Evolutionary conservation across 2,113 vertebrate species (phyloP).

Genomic region (Nycticorax nycticorax): DNA sequence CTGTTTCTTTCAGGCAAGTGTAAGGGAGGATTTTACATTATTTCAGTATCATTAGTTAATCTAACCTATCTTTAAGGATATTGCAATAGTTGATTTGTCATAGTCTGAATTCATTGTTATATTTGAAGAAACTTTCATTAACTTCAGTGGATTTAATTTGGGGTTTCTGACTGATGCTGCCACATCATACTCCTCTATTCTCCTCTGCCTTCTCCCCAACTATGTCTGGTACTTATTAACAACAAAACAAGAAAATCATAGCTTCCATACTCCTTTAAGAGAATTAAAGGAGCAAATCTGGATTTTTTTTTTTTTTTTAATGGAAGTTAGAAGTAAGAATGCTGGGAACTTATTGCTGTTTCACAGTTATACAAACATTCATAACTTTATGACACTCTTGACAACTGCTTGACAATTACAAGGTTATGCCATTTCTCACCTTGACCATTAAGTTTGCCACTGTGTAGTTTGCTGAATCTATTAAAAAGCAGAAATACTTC

Average conservation of each 20-base stretch:
- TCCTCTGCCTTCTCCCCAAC: background rate
- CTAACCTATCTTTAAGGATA: background rate
- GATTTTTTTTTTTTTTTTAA: background rate
- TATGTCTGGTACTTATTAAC: background rate
- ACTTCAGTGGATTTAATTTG: background rate
- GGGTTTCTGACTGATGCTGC: accelerated
- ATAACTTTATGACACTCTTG: background rate
- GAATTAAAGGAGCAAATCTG: background rate
- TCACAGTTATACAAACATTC: background rate
- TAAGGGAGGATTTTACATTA: background rate
- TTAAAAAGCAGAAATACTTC: background rate
- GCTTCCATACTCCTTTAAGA: background rate
- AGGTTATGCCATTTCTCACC: background rate
- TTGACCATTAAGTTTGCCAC: background rate
- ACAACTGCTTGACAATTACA: background rate
- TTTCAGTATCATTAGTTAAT: background rate
- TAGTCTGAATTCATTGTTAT: background rate
- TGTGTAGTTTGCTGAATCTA: background rate
- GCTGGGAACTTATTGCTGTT: background rate
- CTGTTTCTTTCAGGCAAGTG: background rate
- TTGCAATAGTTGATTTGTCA: background rate
- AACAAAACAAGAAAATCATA: background rate
- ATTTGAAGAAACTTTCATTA: background rate
- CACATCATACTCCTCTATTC: background rate
- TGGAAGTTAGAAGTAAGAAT: background rate